Evolutionary conservation across 2,888 invertebrate species (phyloP).

Genomic region (Aricia artaxerxes): DNA sequence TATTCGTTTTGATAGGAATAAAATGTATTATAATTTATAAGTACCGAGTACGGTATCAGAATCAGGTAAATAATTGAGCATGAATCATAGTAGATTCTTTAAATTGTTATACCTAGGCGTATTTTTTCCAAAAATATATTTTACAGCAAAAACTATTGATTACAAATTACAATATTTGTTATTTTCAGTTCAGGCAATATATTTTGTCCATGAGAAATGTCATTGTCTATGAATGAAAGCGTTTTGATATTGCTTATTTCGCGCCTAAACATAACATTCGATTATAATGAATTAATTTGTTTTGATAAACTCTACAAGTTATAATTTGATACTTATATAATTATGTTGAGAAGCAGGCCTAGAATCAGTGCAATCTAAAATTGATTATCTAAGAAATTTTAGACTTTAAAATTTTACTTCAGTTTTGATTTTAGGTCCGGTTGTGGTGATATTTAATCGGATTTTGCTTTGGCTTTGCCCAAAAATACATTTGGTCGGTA

Average conservation of each 20-base stretch:
- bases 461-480: too few species aligned
- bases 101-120: not conserved
- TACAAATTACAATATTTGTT: not conserved
- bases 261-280: not conserved
- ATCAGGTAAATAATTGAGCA: not conserved
- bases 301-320: too few species aligned
- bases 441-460: too few species aligned
- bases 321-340: too few species aligned
- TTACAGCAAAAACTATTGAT: not conserved
- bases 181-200: not conserved
- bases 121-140: not conserved
- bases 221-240: slow-evolving; percentile 29
- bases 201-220: not conserved
- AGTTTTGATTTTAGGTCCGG: too few species aligned
- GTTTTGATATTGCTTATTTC: slow-evolving; percentile 21
- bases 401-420: too few species aligned
- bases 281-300: too few species aligned
- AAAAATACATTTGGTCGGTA: too few species aligned
- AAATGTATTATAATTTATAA: too few species aligned
- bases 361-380: too few species aligned
- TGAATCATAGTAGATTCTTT: not conserved
- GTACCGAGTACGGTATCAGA: not conserved
- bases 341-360: too few species aligned
- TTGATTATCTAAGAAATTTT: too few species aligned
- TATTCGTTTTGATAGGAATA: not conserved